phyloP scores from a whole-genome alignment of 2,797 vertebrate species.

The Chiloscyllium punctatum region DNA sequence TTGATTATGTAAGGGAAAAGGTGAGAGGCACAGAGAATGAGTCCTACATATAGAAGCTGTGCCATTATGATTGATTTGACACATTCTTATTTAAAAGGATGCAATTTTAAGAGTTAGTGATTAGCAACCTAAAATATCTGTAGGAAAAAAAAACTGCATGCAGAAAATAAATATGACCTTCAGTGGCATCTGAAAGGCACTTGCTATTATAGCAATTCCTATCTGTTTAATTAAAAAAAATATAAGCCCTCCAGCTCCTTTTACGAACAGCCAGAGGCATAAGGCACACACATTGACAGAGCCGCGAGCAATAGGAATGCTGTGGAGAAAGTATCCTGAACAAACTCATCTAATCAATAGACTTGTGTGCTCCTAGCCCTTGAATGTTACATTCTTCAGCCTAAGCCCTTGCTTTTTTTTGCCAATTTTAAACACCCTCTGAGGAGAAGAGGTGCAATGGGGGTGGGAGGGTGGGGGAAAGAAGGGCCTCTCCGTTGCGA shows the following conservation, averaged over 20 bases:
- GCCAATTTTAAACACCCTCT: background rate
- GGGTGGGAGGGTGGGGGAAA: background rate
- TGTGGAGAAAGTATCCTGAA: background rate
- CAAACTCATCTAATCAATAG: background rate
- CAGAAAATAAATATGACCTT: background rate
- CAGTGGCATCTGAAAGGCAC: background rate
- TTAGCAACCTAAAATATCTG: background rate
- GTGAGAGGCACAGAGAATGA: background rate
- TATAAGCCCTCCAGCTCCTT: background rate
- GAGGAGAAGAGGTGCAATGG: background rate
- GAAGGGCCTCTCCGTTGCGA: background rate
- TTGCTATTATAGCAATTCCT: background rate
- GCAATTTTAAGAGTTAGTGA: background rate
- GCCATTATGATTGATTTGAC: background rate
- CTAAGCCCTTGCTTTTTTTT: background rate
- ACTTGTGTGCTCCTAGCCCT: background rate
- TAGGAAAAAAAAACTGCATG: background rate
- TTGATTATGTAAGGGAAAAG: background rate
- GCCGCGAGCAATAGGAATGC: background rate
- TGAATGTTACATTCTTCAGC: background rate
- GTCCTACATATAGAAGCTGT: background rate
- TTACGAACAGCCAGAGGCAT: background rate
- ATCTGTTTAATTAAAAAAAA: background rate
- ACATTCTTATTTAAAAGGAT: background rate
- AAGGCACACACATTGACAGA: background rate